A percentile compares a stretch with the other conserved stretches of the same genome.
Evolutionary conservation across 2,113 vertebrate genomes (phyloP).

Genomic region (Seriola rivoliana): DNA sequence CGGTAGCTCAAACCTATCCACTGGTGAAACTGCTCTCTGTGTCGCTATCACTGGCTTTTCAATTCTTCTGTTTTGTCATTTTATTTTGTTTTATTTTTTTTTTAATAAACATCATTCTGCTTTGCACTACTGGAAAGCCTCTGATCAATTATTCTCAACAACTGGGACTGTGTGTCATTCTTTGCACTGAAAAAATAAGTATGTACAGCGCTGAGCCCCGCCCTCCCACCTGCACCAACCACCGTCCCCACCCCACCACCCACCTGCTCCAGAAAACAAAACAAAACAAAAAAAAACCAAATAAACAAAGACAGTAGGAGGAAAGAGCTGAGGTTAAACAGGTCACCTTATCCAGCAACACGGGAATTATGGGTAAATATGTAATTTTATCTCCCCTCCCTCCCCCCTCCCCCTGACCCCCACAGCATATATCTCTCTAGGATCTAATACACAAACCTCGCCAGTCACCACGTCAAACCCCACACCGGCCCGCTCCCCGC

Average conservation of each 20-base stretch:
- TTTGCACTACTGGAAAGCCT: conserved; percentile 60
- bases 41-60: conserved; percentile 10
- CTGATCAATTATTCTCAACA: conserved; percentile 31
- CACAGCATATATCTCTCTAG: conserved; percentile 68
- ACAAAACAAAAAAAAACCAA: not conserved
- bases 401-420: not conserved
- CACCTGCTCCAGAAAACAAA: conserved; percentile 51
- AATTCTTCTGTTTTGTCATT: not conserved
- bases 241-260: conserved; percentile 43
- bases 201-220: conserved; percentile 82
- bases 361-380: conserved; percentile 74
- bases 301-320: conserved; percentile 54
- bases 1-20: conserved; percentile 70
- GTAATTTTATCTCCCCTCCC: conserved; percentile 43
- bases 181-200: conserved; percentile 83
- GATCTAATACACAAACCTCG: conserved; percentile 74
- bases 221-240: conserved; percentile 33
- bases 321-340: conserved; percentile 73
- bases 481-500: not conserved
- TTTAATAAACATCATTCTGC: conserved; percentile 54
- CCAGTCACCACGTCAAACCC: conserved; percentile 43
- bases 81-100: conserved; percentile 5
- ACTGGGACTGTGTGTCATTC: conserved; percentile 29
- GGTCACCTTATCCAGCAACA: conserved; percentile 78
- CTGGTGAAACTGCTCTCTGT: conserved; percentile 66